Evolutionary conservation across 2,888 invertebrate genomes (phyloP), one percentile per base, ranked within the genome.

Genomic region (Lamproptera curius): DNA sequence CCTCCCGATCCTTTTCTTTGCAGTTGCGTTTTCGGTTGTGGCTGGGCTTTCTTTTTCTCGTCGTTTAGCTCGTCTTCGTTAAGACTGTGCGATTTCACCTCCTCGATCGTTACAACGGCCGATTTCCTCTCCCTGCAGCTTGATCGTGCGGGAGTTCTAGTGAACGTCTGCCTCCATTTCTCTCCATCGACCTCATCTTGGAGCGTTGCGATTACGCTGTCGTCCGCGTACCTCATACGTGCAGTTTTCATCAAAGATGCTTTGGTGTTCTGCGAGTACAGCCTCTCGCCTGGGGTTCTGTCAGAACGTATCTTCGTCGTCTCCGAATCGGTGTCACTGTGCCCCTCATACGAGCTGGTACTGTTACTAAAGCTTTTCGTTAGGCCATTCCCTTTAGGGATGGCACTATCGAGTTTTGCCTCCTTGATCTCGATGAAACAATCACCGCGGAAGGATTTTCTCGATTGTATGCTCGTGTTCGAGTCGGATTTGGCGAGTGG

Each of bases 251-350:
- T 90, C 33, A 88, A 68, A 1, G 90, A 90, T 0, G 91, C 89
- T 69, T 88, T 90, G 1, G 91, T 91, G 20, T 88, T 87, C 52
- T 89, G 89, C 10, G 88, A 73, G 57, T 90, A 90, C 31, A 91
- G 66, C 26, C 91, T 79, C 55, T 88, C 87, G 44, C 87, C 85
- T 0, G 88, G 83, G 57, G 87, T 82, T 39, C 67, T 70, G 28
- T 85, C 84, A 9, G 65, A 46, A 14, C 78, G 67, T 31, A 70
- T 73, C 62, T 76, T 86, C 15, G 76, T 90, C 53, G 89, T 90
- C 52, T 91, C 81, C 2, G 91, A 91, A 71, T 92, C 92, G 35
- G 91, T 91, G 60, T 92, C 92, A 59, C 92, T 92, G 59, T 90
- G 91, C 26, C 90, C 90, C 52, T 92, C 92, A 57, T 91, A 91